These are phyloP conservation scores for Tragelaphus buxtoni DNA, from an alignment of 2,113 vertebrate genomes.

Conservation along the genomic window DNA sequence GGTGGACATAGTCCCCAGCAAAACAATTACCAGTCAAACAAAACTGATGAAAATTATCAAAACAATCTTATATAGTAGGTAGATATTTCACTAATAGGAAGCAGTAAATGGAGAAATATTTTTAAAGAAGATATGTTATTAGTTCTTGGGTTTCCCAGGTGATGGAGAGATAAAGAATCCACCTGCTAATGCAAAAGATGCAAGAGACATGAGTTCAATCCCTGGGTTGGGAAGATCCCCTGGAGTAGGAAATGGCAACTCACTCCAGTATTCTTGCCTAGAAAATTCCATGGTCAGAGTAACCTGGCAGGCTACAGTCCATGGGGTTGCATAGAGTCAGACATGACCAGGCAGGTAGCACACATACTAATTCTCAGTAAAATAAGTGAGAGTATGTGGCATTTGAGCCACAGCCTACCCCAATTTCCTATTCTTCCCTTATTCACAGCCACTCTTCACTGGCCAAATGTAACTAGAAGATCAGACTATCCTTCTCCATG, in stretches of 20 bases:
- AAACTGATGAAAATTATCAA: neutral
- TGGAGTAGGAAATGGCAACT: neutral
- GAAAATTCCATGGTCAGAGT: neutral
- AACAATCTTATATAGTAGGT: neutral
- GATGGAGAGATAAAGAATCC: neutral
- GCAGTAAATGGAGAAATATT: neutral
- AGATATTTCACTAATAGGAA: neutral
- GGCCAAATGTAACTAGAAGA: neutral
- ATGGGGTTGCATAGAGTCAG: neutral
- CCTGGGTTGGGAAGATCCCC: neutral
- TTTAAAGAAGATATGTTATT: neutral
- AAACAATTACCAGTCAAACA: neutral
- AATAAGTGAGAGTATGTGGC: neutral
- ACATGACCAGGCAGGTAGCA: neutral
- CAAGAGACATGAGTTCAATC: neutral
- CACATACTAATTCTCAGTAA: neutral
- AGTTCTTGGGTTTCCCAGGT: neutral
- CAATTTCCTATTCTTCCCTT: neutral
- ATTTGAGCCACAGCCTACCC: neutral
- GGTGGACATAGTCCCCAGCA: neutral
- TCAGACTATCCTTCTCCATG: neutral
- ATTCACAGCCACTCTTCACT: neutral
- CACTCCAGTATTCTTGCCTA: neutral
- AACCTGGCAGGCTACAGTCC: neutral
- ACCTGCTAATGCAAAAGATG: neutral